Evolutionary conservation across 2,888 invertebrate species (phyloP), one percentile per base, ranked within the genome.

Genomic region (Heliconius hortense): DNA sequence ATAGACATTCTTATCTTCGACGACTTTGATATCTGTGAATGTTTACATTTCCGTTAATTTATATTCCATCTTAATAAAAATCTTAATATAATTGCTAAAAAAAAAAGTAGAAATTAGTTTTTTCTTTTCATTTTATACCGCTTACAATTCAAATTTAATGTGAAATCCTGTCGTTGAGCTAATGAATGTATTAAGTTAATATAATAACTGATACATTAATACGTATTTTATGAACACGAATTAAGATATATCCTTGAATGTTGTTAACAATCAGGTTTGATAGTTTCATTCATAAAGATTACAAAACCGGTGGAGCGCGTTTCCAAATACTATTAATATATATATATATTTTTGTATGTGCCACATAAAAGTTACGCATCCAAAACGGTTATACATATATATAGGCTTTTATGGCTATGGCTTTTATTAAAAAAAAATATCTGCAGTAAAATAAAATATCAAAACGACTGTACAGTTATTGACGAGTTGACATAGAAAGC

Each of bases 211-310:
- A 56, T 28, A 31, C 28, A 31, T 69, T 21, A 48, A 28, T 28
- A 67, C 26, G 21, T 26, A 67, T 48, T 48, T 67, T 67, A 28
- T 66, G 18, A 31, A 26, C 21, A 11, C 10, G 26, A 67, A 67
- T 67, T 53, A 53, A 53, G 53, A 68, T 31, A 68, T 68, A 68
- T 68, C 48, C 28, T 48, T 53, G n/a, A n/a, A 18, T 28, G 15
- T 43, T 24, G 26, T 15, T 10, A 28, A 53, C 21, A 68, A 68
- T 28, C 68, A 48, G n/a, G 53, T 68, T 68, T 28, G n/a, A 67
- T 48, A 48, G 26, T 68, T 68, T 68, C 53, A 53, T 68, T 68
- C 68, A 68, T 26, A 68, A 69, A 69, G 53, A 69, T 53, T 69
- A 69, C n/a, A 21, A n/a, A 69, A 56, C 68, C 68, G 68, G 68